Base-by-base conservation (phyloP, 1,140 invertebrate genomes). In the Aphelenchoides fujianensis region DNA sequence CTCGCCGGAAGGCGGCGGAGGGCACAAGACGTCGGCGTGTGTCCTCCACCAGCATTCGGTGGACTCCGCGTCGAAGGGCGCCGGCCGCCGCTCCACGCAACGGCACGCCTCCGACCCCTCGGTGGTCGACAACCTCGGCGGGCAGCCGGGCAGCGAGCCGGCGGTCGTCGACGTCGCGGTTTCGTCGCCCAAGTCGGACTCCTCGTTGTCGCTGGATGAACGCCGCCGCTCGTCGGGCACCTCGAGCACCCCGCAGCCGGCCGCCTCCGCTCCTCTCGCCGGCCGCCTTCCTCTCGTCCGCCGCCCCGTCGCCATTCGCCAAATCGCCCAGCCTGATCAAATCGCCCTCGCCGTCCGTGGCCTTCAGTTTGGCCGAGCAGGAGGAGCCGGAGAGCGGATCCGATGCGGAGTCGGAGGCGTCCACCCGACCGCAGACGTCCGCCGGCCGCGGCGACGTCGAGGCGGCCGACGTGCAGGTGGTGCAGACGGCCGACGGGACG, bases 401-500 rank as follows among this genome's bases (percentile, higher is more conserved):
- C 27, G 55, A 59, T 7, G 41, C 12, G 23, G 41, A 48, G 23
- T 48, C 41, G 55, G 34, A 59, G 23, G 55, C 55, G 55, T 30
- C 55, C 55, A 59, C 5, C 52, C 34, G 1, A 54, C 9, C n/a
- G 19, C 53, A 27, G n/a, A 32, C n/a, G 12, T 52, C 2, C 28
- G 36, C 7, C 19, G 5, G 0, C n/a, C 67, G 52, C 41, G 7
- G 31, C 41, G 31, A 57, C 52, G 19, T 27, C 27, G 3, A 61
- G 19, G 1, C 3, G 12, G 34, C 19, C 27, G 69, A 70, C 68
- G 16, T 3, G n/a, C 62, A 66, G 30, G 27, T 31, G 1, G 2
- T 72, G 2, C 5, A 5, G 3, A 53, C 62, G 2, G 32, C 57
- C 1, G 76, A 77, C 37, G 76, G 76, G 30, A 79, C 68, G 7